Conservation (phyloP, 64 coral and sea anemone genomes). For the Montipora foliosa region DNA sequence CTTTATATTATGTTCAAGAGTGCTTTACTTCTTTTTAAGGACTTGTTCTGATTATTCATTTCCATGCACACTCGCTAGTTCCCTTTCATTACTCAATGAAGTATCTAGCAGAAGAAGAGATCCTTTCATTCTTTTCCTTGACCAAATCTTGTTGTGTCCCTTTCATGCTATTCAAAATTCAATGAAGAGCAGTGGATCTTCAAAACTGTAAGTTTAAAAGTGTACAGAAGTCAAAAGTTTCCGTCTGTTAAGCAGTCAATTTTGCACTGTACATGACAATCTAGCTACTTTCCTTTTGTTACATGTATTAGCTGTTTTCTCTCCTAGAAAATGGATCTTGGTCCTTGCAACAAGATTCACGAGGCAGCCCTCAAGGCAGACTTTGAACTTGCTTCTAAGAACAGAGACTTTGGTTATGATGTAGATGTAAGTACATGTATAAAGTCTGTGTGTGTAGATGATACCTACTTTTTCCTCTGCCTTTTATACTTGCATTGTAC, state of each 20-base stretch:
- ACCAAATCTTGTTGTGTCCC: conserved; percentile 39
- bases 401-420: conserved; percentile 95
- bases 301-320: not conserved
- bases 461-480: too few species aligned
- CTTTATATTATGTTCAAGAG: too few species aligned
- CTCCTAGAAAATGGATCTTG: conserved; percentile 97
- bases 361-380: conserved; percentile 93
- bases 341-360: conserved; percentile 90
- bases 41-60: too few species aligned
- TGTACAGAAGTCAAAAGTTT: conserved; percentile 19
- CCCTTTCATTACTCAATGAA: too few species aligned
- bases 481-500: too few species aligned
- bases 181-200: conserved; percentile 56
- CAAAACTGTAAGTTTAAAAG: conserved; percentile 56
- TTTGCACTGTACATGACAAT: not conserved
- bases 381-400: conserved; percentile 85
- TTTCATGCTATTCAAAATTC: conserved; percentile 45
- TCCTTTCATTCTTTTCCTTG: too few species aligned
- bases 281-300: too few species aligned
- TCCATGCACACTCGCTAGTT: too few species aligned
- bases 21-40: too few species aligned
- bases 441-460: not conserved
- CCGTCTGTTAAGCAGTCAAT: not conserved
- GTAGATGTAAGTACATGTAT: conserved; percentile 89
- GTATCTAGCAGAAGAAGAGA: too few species aligned